These are phyloP conservation scores for Brachionus manjavacas DNA, from an alignment of 1,140 invertebrate genomes.

Conservation along the genomic window DNA sequence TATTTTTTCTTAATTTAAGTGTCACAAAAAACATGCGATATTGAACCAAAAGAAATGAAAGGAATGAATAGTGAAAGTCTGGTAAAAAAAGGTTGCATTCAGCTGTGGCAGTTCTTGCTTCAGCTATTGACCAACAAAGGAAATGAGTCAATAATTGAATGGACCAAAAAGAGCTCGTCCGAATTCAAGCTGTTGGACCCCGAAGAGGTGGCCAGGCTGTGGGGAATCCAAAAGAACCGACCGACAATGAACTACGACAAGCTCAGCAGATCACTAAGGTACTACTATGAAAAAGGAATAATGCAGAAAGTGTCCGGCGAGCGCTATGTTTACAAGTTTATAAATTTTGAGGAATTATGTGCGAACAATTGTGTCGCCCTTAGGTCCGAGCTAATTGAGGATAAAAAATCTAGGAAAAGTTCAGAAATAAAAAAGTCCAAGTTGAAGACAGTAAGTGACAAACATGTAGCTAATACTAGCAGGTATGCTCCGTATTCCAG, in stretches of 20 bases:
- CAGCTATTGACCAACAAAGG: conserved; percentile 67
- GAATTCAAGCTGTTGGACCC: conserved; percentile 91
- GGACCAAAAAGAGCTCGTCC: conserved; percentile 82
- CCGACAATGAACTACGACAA: conserved; percentile 97
- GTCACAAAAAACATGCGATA: conserved; percentile 26
- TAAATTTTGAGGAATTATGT: background rate
- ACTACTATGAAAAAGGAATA: conserved; percentile 89
- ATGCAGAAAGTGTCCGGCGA: conserved; percentile 70
- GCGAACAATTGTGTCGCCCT: background rate
- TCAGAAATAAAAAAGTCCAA: background rate
- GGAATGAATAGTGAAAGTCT: background rate
- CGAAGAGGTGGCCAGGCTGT: conserved; percentile 71
- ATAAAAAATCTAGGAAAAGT: background rate
- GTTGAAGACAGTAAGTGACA: background rate
- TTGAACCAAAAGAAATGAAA: background rate
- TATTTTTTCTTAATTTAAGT: background rate
- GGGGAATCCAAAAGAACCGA: conserved; percentile 66
- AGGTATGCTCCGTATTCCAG: background rate
- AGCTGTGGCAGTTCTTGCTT: conserved; percentile 89
- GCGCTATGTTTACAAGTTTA: conserved; percentile 79
- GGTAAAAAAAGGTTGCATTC: conserved; percentile 69
- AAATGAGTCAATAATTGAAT: conserved; percentile 82
- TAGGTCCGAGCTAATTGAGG: background rate
- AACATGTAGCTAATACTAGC: background rate
- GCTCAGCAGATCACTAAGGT: conserved; percentile 79